phyloP scores from a whole-genome alignment of 2,113 vertebrate species.

The Caranx melampygus region DNA sequence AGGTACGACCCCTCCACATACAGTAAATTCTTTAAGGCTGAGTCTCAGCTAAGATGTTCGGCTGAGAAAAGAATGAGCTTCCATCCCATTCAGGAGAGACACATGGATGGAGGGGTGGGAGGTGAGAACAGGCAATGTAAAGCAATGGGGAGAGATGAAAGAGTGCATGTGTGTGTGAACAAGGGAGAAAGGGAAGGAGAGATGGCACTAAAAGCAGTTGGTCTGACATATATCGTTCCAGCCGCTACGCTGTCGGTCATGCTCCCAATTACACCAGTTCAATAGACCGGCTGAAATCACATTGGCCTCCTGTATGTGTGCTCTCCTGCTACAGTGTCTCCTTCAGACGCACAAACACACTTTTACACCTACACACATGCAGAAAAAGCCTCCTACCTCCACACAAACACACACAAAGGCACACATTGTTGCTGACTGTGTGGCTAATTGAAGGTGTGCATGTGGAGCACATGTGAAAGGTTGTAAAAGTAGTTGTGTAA shows the following conservation, averaged over 20 bases:
- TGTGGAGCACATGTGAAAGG: constrained; percentile 43
- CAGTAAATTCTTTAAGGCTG: constrained; percentile 37
- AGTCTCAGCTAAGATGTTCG: constrained; percentile 16
- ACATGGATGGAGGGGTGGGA: constrained; percentile 56
- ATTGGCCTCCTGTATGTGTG: constrained; percentile 52
- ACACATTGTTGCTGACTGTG: constrained; percentile 55
- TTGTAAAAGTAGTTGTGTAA: constrained; percentile 63
- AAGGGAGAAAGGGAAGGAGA: constrained; percentile 47
- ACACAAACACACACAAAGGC: constrained; percentile 43
- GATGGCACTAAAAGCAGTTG: constrained; percentile 68
- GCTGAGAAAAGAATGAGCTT: constrained; percentile 59
- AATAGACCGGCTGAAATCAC: constrained; percentile 76
- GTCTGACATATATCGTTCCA: constrained; percentile 66
- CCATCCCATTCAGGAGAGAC: constrained; percentile 63
- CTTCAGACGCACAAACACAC: constrained; percentile 54
- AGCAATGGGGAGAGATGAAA: constrained; percentile 55
- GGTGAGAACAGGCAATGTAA: constrained; percentile 71
- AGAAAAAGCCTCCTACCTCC: constrained; percentile 50
- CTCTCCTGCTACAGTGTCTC: constrained; percentile 60
- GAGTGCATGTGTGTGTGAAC: constrained; percentile 27
- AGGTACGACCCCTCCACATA: constrained; percentile 18
- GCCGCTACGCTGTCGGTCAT: constrained; percentile 53
- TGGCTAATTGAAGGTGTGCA: constrained; percentile 51
- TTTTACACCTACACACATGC: constrained; percentile 58
- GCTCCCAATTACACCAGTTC: constrained; percentile 82